These are phyloP conservation scores for Acanthiza pusilla DNA, from an alignment of 2,797 vertebrate species.

Conservation along the genomic window DNA sequence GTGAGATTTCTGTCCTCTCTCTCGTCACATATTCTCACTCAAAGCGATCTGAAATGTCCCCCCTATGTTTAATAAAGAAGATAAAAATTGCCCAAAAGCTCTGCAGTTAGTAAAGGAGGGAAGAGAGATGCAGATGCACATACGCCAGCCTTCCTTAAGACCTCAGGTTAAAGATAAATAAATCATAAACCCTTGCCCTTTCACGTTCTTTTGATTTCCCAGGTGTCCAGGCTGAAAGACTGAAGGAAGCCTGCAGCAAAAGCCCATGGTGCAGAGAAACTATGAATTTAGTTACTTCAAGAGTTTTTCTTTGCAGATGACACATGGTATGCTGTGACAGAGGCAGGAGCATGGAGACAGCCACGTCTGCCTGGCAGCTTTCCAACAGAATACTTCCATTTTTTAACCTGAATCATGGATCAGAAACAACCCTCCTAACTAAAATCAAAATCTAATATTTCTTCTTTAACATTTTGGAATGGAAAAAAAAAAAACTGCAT, in stretches of 20 bases:
- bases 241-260: background rate
- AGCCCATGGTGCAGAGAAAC: background rate
- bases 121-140: background rate
- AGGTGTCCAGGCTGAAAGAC: background rate
- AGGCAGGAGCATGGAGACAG: background rate
- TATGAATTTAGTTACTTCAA: background rate
- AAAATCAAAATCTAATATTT: background rate
- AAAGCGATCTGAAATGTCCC: background rate
- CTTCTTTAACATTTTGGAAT: background rate
- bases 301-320: background rate
- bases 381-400: background rate
- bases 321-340: background rate
- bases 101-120: background rate
- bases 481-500: background rate
- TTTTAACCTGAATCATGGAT: background rate
- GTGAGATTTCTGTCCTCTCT: background rate
- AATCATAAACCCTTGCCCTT: background rate
- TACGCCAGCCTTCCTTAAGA: background rate
- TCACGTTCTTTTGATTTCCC: background rate
- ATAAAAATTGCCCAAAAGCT: background rate
- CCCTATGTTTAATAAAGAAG: background rate
- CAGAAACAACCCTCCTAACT: background rate
- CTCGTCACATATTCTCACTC: background rate
- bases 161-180: conserved; percentile 8
- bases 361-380: background rate